These are phyloP conservation scores for Apodemus agrarius DNA, from an alignment of 2,797 vertebrate genomes.

Conservation along the genomic window DNA sequence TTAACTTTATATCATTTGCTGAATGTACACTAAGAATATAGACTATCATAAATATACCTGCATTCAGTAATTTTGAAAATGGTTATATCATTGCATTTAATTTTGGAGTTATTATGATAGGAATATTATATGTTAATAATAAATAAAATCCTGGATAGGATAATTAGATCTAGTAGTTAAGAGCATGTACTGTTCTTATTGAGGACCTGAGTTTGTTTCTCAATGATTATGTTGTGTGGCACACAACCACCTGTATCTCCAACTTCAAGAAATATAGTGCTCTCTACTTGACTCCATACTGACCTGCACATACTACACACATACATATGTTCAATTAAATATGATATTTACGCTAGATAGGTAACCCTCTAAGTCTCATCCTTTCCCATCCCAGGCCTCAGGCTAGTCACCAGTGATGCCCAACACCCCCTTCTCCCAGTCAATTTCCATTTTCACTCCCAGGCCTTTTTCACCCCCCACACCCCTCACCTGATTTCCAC, in stretches of 20 bases:
- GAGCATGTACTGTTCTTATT: not conserved
- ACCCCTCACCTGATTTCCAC: no score
- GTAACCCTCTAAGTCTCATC: no score
- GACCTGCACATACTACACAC: not conserved
- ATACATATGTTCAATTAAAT: not conserved
- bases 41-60: not conserved
- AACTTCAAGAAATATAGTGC: not conserved
- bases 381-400: no score
- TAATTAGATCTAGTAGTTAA: not conserved
- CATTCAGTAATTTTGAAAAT: constrained; percentile 34
- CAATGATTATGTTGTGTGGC: no score
- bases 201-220: not conserved
- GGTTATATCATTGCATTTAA: constrained; percentile 3
- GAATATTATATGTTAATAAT: not conserved
- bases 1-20: not conserved
- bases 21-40: not conserved
- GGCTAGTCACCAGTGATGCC: no score
- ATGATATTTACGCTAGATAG: no score
- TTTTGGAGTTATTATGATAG: constrained; percentile 3
- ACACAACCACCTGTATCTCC: no score
- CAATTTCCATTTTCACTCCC: no score
- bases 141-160: not conserved
- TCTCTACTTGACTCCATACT: not conserved
- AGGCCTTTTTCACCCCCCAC: no score
- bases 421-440: no score